Conservation (phyloP, 2,888 invertebrate genomes). For the Drosophila fulvimacula region DNA sequence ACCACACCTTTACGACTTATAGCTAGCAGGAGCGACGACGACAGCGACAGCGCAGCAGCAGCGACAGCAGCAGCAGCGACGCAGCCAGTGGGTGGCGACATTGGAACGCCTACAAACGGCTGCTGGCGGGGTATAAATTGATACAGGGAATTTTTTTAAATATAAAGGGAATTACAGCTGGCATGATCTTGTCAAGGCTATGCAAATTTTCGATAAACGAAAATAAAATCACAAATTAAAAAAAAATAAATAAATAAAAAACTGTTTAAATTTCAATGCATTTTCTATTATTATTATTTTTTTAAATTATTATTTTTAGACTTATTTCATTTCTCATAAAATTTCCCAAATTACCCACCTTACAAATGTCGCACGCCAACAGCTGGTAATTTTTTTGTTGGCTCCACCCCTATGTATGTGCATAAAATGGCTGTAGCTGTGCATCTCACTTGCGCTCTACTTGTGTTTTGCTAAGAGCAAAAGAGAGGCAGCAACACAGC, state of each 20-base stretch:
- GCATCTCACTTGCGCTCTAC: constrained; percentile 34
- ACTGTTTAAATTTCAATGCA: no score
- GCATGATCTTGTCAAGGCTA: constrained; percentile 31
- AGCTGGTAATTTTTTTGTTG: background rate
- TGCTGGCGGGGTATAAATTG: constrained; percentile 15
- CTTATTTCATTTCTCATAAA: background rate
- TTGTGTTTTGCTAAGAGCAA: constrained; percentile 2
- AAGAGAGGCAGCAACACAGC: constrained; percentile 19
- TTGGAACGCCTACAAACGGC: constrained; percentile 45
- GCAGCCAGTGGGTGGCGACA: constrained; percentile 40
- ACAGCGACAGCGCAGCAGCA: constrained; percentile 29
- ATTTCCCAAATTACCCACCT: constrained; percentile 16
- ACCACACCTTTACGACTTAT: constrained; percentile 25
- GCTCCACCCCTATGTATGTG: constrained; percentile 57
- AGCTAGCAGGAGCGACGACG: constrained; percentile 36
- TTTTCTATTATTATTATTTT: background rate
- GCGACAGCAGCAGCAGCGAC: constrained; percentile 26
- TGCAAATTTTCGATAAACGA: no score
- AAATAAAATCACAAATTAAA: background rate
- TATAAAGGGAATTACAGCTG: background rate
- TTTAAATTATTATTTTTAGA: background rate
- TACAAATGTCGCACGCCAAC: constrained; percentile 19
- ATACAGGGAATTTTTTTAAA: constrained; percentile 28
- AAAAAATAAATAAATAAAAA: background rate
- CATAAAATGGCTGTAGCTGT: constrained; percentile 49